These are phyloP conservation scores for Gopherus evgoodei DNA, from an alignment of 2,113 vertebrate genomes.

Conservation along the genomic window DNA sequence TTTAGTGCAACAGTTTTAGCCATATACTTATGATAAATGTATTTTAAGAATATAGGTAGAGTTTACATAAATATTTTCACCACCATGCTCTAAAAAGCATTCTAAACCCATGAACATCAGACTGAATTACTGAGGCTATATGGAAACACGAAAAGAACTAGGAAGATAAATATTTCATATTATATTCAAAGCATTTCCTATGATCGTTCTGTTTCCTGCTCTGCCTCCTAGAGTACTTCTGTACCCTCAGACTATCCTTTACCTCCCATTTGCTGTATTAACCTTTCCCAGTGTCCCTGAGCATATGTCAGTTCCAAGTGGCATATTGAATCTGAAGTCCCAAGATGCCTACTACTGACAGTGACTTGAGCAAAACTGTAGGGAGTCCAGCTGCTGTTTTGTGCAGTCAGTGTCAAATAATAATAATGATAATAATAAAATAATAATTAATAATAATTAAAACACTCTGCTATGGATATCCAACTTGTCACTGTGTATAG, in stretches of 20 bases:
- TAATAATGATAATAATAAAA: background rate
- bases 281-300: background rate
- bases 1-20: background rate
- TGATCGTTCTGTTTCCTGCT: constrained; percentile 37
- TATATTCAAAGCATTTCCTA: constrained; percentile 37
- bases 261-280: constrained; percentile 3
- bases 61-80: constrained; percentile 14
- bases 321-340: background rate
- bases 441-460: background rate
- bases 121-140: background rate
- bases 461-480: background rate
- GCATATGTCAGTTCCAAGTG: background rate
- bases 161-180: constrained; percentile 26
- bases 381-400: background rate
- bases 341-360: background rate
- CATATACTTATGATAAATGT: background rate
- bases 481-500: background rate
- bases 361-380: background rate
- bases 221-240: constrained; percentile 29
- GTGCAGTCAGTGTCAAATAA: background rate
- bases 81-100: constrained; percentile 6
- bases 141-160: constrained; percentile 8
- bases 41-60: background rate
- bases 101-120: background rate
- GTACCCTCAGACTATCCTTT: background rate